Base-by-base conservation (phyloP, 2,797 vertebrate species). In the Rhinoraja longicauda region DNA sequence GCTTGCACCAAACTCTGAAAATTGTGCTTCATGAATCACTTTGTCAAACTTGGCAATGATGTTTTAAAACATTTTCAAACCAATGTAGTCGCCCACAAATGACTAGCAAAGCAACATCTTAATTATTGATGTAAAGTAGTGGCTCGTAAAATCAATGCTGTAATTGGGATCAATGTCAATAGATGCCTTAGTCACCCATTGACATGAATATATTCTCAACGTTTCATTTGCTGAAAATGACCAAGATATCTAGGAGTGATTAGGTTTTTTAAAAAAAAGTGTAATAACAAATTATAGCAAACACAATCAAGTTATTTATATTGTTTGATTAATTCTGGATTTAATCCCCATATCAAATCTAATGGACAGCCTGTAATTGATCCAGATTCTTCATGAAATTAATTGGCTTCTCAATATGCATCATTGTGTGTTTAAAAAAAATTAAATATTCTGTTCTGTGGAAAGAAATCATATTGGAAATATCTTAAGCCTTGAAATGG, bases 121-220 rank as follows among this genome's bases (percentile, higher is more conserved):
- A 29, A 91, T 26, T 13, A 4, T 73, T 15, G 8, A 72, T 26
- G 67, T 92, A 29, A 73, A 21, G 4, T 92, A n/a, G 4, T 72
- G 88, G 12, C 8, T 91, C 67, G 15, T 67, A 64, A 45, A 21
- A 72, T 72, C 88, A 72, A 39, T 92, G 70, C 70, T 73, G 90
- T 73, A 92, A 53, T 75, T 92, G 45, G 70, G 72, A 92, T 92
- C n/a, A 21, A n/a, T 88, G 84, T 64, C n/a, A 21, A 36, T 19
- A 21, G 39, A 39, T 26, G 45, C 32, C 57, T 6, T 57, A 5
- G 0, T 57, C 26, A 53, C 45, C 88, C 36, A 1, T 90, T 72
- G 19, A 91, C 39, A 9, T 84, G 19, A 72, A 39, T 90, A 12
- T 73, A 45, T 91, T 39, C 36, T 39, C n/a, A 72, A 72, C 57